Base-by-base conservation (phyloP, 2,113 vertebrate species). In the Tamias sibiricus region DNA sequence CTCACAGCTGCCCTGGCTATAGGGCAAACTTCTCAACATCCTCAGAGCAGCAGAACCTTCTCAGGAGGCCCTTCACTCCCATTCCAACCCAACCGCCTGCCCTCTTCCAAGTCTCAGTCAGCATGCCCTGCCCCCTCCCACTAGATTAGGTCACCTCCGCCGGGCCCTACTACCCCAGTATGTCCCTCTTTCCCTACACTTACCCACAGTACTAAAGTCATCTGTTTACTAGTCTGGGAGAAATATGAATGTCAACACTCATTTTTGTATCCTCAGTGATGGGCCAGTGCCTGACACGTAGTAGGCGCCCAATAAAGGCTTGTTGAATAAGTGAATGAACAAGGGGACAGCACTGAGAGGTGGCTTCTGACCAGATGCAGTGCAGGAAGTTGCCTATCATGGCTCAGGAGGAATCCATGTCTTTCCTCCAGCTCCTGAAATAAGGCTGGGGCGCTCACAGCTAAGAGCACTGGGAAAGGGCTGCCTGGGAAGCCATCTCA, bases 181-280 rank as follows among this genome's bases (percentile, higher is more conserved):
- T 4, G 3, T 32, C 44, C 22, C 26, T 69, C 52, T 66, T 64
- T 26, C 54, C 81, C 24, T n/a, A 24, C 13, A 32, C 35, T 0
- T 44, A 35, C n/a, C 22, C 26, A 17, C 20, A 4, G 1, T 1
- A 2, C 6, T 2, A 35, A 74, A 5, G 3, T 6, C 66, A 14
- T 47, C 37, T 9, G 0, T 26, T 32, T 22, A 8, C 35, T 66
- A 4, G 14, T 32, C 52, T 9, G 2, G 47, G 47, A 94, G 40
- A 72, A 52, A n/a, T 28, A 30, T 20, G 24, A 35, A 22, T 24
- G 44, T 9, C 0, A 2, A 66, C 24, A 32, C 2, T 59, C 68
- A 57, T 59, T 52, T 44, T 35, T 35, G 16, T 28, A 8, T 14
- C 28, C 52, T 87, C 32, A 7, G 57, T 0, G 0, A 26, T 66